phyloP scores from a whole-genome alignment of 2,113 vertebrate species.

The Cinclus cinclus region DNA sequence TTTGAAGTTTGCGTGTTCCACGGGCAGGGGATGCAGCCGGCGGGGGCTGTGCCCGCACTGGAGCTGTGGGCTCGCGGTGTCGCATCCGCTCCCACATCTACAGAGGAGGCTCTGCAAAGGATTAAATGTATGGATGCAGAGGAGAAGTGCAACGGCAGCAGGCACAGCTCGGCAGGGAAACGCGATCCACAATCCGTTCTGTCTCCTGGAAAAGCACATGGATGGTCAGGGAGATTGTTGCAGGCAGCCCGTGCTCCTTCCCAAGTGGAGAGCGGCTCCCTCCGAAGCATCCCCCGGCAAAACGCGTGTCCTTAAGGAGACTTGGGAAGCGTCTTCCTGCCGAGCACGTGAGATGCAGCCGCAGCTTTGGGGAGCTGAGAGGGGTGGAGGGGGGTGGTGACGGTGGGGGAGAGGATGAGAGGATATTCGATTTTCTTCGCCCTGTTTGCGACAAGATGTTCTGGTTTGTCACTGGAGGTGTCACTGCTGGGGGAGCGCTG shows the following conservation, averaged over 20 bases:
- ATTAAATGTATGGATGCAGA: background rate
- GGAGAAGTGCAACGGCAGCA: background rate
- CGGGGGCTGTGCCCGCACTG: accelerated
- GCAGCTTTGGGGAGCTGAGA: background rate
- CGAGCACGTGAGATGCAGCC: background rate
- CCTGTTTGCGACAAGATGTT: background rate
- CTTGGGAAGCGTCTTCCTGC: background rate
- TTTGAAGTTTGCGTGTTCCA: background rate
- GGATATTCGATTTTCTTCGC: background rate
- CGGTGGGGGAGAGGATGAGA: background rate
- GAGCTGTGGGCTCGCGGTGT: background rate
- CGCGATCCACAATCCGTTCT: accelerated
- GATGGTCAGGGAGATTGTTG: background rate
- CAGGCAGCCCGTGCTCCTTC: background rate
- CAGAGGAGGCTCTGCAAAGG: background rate
- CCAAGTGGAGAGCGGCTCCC: background rate
- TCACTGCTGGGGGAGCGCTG: background rate
- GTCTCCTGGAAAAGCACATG: background rate
- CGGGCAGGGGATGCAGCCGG: background rate
- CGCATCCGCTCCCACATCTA: background rate
- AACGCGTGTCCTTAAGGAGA: background rate
- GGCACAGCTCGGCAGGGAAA: background rate
- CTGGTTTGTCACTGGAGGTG: conserved; percentile 37
- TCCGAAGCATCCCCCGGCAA: background rate
- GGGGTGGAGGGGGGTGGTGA: background rate